Percentiles rank a stretch among this genome's conserved stretches.
These are phyloP conservation scores for Diaperis boleti DNA, from an alignment of 2,888 invertebrate genomes.

Conservation along the genomic window DNA sequence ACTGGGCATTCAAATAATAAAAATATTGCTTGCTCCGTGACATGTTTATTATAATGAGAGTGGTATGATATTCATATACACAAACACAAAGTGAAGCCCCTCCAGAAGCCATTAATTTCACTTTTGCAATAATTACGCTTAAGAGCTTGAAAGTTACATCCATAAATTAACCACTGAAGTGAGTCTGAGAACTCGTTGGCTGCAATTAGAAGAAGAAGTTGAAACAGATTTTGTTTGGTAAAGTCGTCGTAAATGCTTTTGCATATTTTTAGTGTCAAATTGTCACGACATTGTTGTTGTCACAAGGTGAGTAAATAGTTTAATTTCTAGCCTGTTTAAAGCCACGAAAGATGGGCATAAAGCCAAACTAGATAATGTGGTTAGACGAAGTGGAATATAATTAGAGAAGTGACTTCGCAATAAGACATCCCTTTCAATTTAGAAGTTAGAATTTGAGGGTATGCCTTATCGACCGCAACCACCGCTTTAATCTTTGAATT, in stretches of 20 bases:
- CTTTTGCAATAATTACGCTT: slow-evolving; percentile 35
- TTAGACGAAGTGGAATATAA: slow-evolving; percentile 58
- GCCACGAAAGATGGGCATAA: slow-evolving; percentile 39
- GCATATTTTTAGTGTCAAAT: slow-evolving; percentile 21
- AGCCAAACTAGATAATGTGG: slow-evolving; percentile 55
- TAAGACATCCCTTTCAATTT: slow-evolving; percentile 55
- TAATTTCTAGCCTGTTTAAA: slow-evolving; percentile 33
- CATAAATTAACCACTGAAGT: slow-evolving; percentile 34
- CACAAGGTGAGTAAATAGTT: slow-evolving; percentile 33
- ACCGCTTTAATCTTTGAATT: slow-evolving; percentile 41
- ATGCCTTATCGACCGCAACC: slow-evolving; percentile 51
- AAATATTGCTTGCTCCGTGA: neutral
- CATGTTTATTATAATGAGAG: slow-evolving; percentile 1
- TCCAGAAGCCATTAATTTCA: slow-evolving; percentile 35
- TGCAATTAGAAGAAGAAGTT: slow-evolving; percentile 32
- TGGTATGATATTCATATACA: slow-evolving; percentile 25
- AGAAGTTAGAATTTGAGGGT: slow-evolving; percentile 48
- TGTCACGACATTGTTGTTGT: slow-evolving; percentile 22
- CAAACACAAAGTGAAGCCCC: slow-evolving; percentile 20
- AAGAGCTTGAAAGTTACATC: slow-evolving; percentile 37
- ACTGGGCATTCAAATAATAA: too few species aligned
- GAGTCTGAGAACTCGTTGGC: slow-evolving; percentile 30
- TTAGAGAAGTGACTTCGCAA: slow-evolving; percentile 52
- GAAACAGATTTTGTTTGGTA: slow-evolving; percentile 21
- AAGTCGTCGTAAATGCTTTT: slow-evolving; percentile 1